Percentiles rank a stretch among this genome's conserved stretches.
Conservation (phyloP, 2,888 invertebrate genomes). For the Schizotus pectinicornis region DNA sequence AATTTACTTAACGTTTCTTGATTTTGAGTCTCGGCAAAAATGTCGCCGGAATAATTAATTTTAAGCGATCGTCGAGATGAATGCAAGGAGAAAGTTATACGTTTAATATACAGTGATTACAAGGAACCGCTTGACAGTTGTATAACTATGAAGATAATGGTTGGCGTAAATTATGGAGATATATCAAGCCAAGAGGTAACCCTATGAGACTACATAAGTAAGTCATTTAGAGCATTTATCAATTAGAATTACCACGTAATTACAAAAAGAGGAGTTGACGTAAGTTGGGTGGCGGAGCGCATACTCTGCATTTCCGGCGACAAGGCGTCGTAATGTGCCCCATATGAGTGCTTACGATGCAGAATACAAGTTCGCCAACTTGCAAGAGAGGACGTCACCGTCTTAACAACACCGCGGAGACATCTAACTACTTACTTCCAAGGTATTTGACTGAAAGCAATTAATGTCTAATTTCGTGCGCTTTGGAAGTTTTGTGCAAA, state of each 20-base stretch:
- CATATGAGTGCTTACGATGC: constrained; percentile 38
- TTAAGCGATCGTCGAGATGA: constrained; percentile 1
- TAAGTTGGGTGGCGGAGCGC: constrained; percentile 8
- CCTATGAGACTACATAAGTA: constrained; percentile 14
- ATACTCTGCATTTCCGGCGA: constrained; percentile 3
- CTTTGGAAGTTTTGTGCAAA: constrained; percentile 21
- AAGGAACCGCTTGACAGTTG: constrained; percentile 1
- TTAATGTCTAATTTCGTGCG: constrained; percentile 24
- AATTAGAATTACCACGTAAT: constrained; percentile 36
- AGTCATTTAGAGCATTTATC: constrained; percentile 32
- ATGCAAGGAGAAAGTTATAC: constrained; percentile 1
- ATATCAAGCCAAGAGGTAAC: constrained; percentile 12
- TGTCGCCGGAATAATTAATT: constrained; percentile 1
- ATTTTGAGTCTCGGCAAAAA: no score
- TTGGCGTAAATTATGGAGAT: constrained; percentile 14
- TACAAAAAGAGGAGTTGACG: constrained; percentile 30
- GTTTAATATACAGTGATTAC: neutral
- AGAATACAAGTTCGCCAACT: constrained; percentile 33
- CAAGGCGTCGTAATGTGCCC: constrained; percentile 37
- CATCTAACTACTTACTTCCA: constrained; percentile 27
- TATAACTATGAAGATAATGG: constrained; percentile 14
- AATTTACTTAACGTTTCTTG: constrained; percentile 1
- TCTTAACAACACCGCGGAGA: constrained; percentile 36
- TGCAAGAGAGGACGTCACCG: constrained; percentile 23
- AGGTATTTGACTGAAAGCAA: constrained; percentile 23